Conservation (phyloP, 2,113 vertebrate species). For the Axis porcinus region DNA sequence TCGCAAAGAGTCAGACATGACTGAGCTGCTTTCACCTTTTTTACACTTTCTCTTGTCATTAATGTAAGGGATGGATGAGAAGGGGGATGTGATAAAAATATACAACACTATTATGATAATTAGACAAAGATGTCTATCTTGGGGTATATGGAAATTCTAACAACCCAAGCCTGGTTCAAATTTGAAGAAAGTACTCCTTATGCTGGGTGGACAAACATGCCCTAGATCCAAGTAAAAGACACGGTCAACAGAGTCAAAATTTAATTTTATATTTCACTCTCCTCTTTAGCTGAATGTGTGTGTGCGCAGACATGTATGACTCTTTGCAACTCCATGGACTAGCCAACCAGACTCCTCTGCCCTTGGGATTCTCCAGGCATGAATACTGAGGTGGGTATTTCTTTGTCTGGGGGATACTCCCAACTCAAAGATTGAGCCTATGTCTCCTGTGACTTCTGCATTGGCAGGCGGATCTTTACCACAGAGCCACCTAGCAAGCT, state of each 20-base stretch:
- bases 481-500: neutral
- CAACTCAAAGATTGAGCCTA: neutral
- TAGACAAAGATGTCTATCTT: neutral
- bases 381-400: neutral
- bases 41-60: neutral
- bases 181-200: neutral
- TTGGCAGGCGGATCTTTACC: neutral
- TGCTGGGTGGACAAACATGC: neutral
- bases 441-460: neutral
- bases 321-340: neutral
- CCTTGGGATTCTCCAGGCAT: neutral
- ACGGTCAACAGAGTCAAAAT: neutral
- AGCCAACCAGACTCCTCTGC: neutral
- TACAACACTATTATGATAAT: neutral
- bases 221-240: neutral
- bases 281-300: neutral
- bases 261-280: neutral
- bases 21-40: neutral
- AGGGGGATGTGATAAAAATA: neutral
- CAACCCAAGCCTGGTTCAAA: neutral
- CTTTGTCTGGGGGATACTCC: accelerated
- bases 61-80: neutral
- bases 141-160: neutral
- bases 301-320: neutral
- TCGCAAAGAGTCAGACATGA: neutral